A percentile compares a stretch with the other conserved stretches of the same genome.
Conservation (phyloP, 2,113 vertebrate genomes). For the Haplotaxodon microlepis region DNA sequence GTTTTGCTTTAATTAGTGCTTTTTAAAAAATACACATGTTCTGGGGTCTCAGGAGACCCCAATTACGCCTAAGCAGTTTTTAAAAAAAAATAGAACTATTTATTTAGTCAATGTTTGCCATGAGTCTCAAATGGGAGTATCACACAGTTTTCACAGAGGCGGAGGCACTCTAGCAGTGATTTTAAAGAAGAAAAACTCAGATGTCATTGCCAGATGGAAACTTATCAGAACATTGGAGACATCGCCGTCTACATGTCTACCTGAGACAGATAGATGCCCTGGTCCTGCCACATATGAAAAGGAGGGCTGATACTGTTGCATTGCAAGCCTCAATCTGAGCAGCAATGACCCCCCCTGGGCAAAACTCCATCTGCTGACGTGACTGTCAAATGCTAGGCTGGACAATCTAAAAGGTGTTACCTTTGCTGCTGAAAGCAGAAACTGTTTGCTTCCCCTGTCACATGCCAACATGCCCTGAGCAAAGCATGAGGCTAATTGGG, state of each 20-base stretch:
- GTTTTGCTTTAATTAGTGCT: neutral
- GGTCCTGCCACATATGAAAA: neutral
- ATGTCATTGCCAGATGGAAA: neutral
- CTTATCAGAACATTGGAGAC: neutral
- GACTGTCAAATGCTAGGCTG: neutral
- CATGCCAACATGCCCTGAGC: neutral
- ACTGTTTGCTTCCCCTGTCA: neutral
- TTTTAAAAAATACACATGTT: neutral
- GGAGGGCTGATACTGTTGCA: neutral
- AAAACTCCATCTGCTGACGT: neutral
- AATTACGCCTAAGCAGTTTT: neutral
- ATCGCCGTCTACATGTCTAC: neutral
- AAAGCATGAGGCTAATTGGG: neutral
- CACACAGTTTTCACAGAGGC: neutral
- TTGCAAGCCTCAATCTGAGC: neutral
- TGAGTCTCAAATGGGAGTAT: neutral
- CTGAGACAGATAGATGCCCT: neutral
- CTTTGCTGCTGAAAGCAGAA: neutral
- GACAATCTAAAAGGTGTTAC: neutral
- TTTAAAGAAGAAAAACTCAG: neutral
- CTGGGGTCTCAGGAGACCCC: neutral
- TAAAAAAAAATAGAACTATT: accelerated
- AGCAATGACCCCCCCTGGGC: neutral
- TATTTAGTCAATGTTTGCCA: neutral
- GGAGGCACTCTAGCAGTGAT: neutral